Evolutionary conservation across 2,888 invertebrate species (phyloP).

Genomic region (Axea sp.): DNA sequence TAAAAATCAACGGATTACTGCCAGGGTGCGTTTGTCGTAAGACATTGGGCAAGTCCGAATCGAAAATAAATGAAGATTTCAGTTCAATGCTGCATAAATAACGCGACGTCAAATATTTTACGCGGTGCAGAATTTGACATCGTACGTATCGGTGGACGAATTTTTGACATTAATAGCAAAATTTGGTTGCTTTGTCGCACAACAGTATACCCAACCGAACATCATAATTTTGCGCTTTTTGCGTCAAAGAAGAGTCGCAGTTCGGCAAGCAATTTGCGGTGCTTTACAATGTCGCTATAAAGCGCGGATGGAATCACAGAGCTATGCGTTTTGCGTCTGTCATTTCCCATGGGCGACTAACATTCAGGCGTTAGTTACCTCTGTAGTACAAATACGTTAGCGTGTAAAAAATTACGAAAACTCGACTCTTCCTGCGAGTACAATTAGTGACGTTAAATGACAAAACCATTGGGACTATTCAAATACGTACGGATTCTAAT

Average conservation of each 20-base stretch:
- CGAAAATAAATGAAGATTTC: no score
- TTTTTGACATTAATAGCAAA: no score
- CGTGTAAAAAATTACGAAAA: conserved; percentile 54
- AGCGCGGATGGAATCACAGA: conserved; percentile 64
- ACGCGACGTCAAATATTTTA: no score
- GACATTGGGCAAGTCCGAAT: no score
- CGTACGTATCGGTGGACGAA: no score
- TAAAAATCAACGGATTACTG: no score
- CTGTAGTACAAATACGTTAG: conserved; percentile 16
- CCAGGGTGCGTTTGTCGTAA: no score
- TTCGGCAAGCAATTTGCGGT: conserved; percentile 67
- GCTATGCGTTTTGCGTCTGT: conserved; percentile 45
- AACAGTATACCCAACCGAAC: no score
- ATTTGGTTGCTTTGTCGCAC: no score
- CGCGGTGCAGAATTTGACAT: no score
- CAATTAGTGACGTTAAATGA: conserved; percentile 67
- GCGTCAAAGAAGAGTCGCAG: conserved; percentile 51
- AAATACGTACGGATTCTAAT: conserved; percentile 36
- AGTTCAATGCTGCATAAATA: no score
- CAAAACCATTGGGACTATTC: conserved; percentile 55
- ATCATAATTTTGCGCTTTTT: conserved; percentile 22
- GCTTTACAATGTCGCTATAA: conserved; percentile 66
- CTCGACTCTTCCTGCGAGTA: conserved; percentile 65
- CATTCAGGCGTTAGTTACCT: conserved; percentile 26
- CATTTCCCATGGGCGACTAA: conserved; percentile 45